Conservation (phyloP, 2,888 invertebrate genomes). For the Amphipyra berbera region DNA sequence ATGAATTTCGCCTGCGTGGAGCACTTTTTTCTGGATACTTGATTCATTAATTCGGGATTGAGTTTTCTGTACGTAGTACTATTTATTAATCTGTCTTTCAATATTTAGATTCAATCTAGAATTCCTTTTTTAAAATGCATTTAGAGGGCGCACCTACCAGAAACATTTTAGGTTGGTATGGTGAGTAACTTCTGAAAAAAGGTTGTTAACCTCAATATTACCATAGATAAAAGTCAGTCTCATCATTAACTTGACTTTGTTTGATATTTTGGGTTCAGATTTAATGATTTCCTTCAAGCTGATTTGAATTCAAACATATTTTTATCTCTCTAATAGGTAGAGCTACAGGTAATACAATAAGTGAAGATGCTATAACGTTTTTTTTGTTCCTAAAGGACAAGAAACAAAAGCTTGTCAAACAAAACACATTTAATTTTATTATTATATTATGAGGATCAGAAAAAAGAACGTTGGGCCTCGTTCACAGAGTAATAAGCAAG, state of each 20-base stretch:
- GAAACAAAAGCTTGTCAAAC: slow-evolving; percentile 12
- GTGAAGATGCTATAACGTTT: neutral
- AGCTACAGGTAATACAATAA: neutral
- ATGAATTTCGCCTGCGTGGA: no score
- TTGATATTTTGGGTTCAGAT: slow-evolving; percentile 3
- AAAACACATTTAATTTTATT: slow-evolving; percentile 3
- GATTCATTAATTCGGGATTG: no score
- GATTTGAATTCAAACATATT: slow-evolving; percentile 1
- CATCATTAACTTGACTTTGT: slow-evolving; percentile 7
- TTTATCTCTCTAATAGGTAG: neutral
- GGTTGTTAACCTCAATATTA: no score
- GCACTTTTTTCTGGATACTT: no score
- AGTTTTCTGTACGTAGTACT: no score
- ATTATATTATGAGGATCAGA: slow-evolving; percentile 2
- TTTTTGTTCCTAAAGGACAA: neutral
- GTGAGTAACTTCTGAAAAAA: no score
- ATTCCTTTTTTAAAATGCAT: no score
- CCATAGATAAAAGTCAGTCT: neutral
- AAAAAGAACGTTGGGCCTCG: neutral
- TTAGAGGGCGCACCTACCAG: no score
- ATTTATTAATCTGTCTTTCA: no score
- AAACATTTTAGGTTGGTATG: no score
- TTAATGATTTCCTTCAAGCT: slow-evolving; percentile 6
- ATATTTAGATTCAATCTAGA: no score
- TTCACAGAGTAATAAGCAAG: slow-evolving; percentile 4